phyloP scores from a whole-genome alignment of 2,113 vertebrate genomes.

The Campylorhamphus procurvoides region DNA sequence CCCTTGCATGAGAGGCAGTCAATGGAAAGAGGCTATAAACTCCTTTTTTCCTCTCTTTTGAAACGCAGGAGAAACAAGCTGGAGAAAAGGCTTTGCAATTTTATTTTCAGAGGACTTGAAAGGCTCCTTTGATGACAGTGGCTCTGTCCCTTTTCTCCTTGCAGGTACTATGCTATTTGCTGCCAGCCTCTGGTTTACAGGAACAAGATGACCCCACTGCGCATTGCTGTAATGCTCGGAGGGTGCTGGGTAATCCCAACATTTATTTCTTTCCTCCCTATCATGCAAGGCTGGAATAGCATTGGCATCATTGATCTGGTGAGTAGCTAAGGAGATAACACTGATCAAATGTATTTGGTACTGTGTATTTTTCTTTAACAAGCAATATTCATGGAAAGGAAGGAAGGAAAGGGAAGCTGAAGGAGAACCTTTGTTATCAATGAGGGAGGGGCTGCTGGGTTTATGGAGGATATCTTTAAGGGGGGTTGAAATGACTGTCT shows the following conservation, averaged over 20 bases:
- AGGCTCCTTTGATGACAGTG: neutral
- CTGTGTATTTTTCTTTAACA: neutral
- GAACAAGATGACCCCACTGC: constrained; percentile 96
- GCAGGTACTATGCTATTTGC: constrained; percentile 98
- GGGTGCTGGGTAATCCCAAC: constrained; percentile 97
- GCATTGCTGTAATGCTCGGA: constrained; percentile 93
- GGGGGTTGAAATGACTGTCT: neutral
- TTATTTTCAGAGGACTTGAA: neutral
- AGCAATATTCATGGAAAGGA: neutral
- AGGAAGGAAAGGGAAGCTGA: neutral
- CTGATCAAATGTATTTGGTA: neutral
- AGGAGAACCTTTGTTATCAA: neutral
- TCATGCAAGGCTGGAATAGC: constrained; percentile 99
- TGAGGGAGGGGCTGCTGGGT: neutral
- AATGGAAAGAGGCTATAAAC: neutral
- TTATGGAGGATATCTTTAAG: neutral
- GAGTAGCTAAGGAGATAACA: constrained; percentile 59
- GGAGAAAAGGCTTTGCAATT: neutral
- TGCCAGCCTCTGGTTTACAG: constrained; percentile 97
- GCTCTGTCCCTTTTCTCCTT: neutral
- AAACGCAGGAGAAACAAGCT: neutral
- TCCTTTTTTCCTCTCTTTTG: neutral
- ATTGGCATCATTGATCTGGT: constrained; percentile 95
- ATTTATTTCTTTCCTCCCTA: constrained; percentile 97
- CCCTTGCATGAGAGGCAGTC: neutral